Evolutionary conservation across 2,888 invertebrate genomes (phyloP).

Genomic region (Hydriomena furcata): DNA sequence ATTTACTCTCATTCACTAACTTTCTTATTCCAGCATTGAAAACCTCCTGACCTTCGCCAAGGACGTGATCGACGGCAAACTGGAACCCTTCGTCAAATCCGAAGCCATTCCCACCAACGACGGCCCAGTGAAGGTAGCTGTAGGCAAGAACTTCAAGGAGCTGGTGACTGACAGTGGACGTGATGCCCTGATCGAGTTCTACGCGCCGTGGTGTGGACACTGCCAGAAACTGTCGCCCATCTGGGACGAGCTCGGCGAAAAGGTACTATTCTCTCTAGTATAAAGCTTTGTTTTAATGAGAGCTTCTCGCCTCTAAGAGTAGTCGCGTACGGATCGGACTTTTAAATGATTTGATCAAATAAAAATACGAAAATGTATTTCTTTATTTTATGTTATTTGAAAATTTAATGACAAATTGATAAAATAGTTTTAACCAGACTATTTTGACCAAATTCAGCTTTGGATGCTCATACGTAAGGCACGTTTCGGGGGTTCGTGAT

Average conservation of each 20-base stretch:
- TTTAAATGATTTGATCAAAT: too few species aligned
- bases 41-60: constrained; percentile 92
- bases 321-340: too few species aligned
- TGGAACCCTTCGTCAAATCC: constrained; percentile 97
- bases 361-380: too few species aligned
- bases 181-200: constrained; percentile 98
- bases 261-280: constrained; percentile 67
- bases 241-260: constrained; percentile 96
- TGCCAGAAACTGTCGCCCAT: constrained; percentile 98
- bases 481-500: too few species aligned
- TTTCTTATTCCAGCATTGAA: constrained; percentile 90
- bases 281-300: background rate
- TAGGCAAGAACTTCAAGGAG: constrained; percentile 98
- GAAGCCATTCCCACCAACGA: constrained; percentile 95
- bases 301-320: too few species aligned
- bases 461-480: too few species aligned
- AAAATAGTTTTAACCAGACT: too few species aligned
- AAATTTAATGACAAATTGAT: too few species aligned
- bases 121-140: constrained; percentile 93
- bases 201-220: constrained; percentile 99
- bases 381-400: too few species aligned
- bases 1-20: too few species aligned
- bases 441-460: too few species aligned
- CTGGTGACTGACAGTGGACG: constrained; percentile 94
- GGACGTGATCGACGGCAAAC: constrained; percentile 90